Evolutionary conservation across 1,140 invertebrate species (phyloP).

Genomic region (Chrysoperla carnea): DNA sequence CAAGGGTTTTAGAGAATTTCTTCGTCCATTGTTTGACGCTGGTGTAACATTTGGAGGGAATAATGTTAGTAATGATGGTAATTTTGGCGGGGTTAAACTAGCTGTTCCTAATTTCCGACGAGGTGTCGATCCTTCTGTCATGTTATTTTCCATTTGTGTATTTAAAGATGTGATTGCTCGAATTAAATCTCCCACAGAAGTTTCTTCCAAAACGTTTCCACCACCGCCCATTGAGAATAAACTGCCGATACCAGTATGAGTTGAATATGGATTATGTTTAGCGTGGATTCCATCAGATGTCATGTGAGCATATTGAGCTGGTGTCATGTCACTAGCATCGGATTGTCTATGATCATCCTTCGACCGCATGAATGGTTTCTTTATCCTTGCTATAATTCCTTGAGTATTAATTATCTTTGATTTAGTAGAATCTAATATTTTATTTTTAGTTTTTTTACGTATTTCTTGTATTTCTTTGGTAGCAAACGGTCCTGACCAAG

Average conservation of each 20-base stretch:
- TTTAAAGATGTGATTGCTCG: constrained; percentile 38
- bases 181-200: constrained; percentile 54
- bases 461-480: constrained; percentile 32
- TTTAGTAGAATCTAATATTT: constrained; percentile 4
- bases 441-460: constrained; percentile 8
- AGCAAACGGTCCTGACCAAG: constrained; percentile 47
- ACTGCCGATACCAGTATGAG: constrained; percentile 12
- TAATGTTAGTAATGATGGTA: constrained; percentile 24
- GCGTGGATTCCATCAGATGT: not conserved
- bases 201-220: constrained; percentile 45
- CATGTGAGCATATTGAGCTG: not conserved
- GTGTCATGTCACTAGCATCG: not conserved
- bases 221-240: constrained; percentile 34
- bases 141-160: constrained; percentile 11
- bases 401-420: constrained; percentile 1
- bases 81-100: constrained; percentile 23
- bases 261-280: constrained; percentile 7
- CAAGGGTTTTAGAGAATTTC: constrained; percentile 9
- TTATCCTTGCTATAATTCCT: constrained; percentile 8
- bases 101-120: constrained; percentile 35
- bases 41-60: constrained; percentile 18
- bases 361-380: constrained; percentile 8
- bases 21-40: constrained; percentile 13
- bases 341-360: not conserved
- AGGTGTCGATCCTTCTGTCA: constrained; percentile 9